Conservation (phyloP, 1,140 invertebrate genomes). For the Phocides pigmalion region DNA sequence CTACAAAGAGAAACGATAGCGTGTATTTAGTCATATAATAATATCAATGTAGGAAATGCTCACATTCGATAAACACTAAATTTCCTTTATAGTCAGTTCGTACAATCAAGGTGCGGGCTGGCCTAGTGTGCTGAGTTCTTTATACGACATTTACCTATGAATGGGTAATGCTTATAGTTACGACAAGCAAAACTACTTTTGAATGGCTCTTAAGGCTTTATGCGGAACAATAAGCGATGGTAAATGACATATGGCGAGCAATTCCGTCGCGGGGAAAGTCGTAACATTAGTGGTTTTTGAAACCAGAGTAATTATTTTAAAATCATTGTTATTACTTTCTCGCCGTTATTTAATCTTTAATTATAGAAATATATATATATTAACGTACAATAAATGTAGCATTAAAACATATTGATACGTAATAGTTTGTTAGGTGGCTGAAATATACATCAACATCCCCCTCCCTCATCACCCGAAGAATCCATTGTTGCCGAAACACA, state of each 20-base stretch:
- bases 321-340: conserved; percentile 12
- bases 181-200: conserved; percentile 40
- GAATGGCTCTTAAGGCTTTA: conserved; percentile 45
- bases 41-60: no score
- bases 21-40: no score
- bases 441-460: no score
- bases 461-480: no score
- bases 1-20: no score
- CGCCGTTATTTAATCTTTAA: no score
- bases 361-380: no score
- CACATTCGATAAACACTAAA: background rate
- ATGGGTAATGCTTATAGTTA: conserved; percentile 36
- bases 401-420: no score
- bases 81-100: background rate
- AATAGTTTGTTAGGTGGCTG: no score
- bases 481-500: no score
- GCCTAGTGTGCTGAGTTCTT: conserved; percentile 12
- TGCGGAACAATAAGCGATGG: conserved; percentile 44
- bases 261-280: conserved; percentile 36
- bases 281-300: conserved; percentile 39
- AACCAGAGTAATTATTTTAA: conserved; percentile 29
- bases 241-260: conserved; percentile 29
- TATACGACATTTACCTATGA: conserved; percentile 39
- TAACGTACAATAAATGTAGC: no score
- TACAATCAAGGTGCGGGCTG: background rate